Base-by-base conservation (phyloP, 2,888 invertebrate species). In the Drosophila setosimentum region DNA sequence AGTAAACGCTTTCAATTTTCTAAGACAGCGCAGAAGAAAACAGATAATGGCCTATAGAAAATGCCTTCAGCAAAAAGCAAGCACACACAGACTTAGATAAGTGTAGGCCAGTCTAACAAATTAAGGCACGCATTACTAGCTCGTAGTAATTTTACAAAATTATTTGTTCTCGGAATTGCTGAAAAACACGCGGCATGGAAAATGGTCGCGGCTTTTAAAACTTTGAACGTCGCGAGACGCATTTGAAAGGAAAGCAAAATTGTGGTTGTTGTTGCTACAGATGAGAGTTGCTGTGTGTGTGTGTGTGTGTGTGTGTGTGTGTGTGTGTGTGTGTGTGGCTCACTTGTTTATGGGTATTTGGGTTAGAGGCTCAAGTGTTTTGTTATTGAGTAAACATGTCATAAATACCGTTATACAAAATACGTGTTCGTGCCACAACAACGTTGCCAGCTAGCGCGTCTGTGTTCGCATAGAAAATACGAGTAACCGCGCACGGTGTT, bases 331-430 rank as follows among this genome's bases (percentile, higher is more conserved):
- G 53, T 57, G 45, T 75, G 81, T 67, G 74, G 73, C 76, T 85
- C 59, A 73, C 77, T 70, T 86, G 76, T 85, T 85, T 83, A 83
- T 85, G 78, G 86, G 86, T 83, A 83, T 83, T 86, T 83, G 83
- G 83, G 83, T 83, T 83, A 83, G 86, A 83, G 80, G 83, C 83
- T 77, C 86, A 85, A 83, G 86, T 83, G 83, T 80, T 83, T 83
- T 83, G 83, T 83, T 83, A 83, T 83, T 83, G 83, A 83, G 83
- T 85, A 83, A 83, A 85, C 83, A 85, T 83, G 86, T 86, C 80
- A 80, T 83, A 86, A 83, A 83, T 86, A 83, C 80, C 77, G 76
- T 71, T 79, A 79, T 84, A 84, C 80, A 84, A 82, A 82, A 84
- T 84, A 84, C 82, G 84, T 78, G 82, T 73, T 76, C 83, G 71